A percentile compares a stretch with the other conserved stretches of the same genome.
Conservation (phyloP, 1,140 invertebrate species). For the Drosophila seguyi region DNA sequence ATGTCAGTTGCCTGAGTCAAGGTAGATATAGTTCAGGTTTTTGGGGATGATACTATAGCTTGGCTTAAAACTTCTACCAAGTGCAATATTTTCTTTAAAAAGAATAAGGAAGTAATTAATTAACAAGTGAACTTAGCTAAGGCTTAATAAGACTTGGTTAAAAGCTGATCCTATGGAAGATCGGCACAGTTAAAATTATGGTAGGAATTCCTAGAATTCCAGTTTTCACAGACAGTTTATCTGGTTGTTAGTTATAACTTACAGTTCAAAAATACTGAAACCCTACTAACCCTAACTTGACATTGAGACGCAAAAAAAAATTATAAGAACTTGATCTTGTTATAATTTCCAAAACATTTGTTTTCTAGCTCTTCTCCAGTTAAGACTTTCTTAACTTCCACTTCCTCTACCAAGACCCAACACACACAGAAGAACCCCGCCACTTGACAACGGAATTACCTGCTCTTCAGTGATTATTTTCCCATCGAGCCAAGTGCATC, state of each 20-base stretch:
- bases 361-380: background rate
- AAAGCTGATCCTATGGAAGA: too few species aligned
- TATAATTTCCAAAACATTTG: background rate
- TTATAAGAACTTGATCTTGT: background rate
- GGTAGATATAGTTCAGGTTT: background rate
- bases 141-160: too few species aligned
- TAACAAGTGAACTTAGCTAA: too few species aligned
- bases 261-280: too few species aligned
- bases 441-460: conserved; percentile 39
- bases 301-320: background rate
- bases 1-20: conserved; percentile 2
- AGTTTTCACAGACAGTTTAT: too few species aligned
- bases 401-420: background rate
- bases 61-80: background rate
- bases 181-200: too few species aligned
- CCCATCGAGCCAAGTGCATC: conserved; percentile 49
- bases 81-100: background rate
- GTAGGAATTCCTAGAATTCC: too few species aligned
- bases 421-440: background rate
- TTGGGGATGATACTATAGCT: conserved; percentile 5
- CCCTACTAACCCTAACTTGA: background rate
- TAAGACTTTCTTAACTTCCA: background rate
- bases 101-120: background rate
- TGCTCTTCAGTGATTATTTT: conserved; percentile 37
- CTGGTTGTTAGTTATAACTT: too few species aligned